Evolutionary conservation across 2,113 vertebrate species (phyloP).

Genomic region (Sciurus niger): DNA sequence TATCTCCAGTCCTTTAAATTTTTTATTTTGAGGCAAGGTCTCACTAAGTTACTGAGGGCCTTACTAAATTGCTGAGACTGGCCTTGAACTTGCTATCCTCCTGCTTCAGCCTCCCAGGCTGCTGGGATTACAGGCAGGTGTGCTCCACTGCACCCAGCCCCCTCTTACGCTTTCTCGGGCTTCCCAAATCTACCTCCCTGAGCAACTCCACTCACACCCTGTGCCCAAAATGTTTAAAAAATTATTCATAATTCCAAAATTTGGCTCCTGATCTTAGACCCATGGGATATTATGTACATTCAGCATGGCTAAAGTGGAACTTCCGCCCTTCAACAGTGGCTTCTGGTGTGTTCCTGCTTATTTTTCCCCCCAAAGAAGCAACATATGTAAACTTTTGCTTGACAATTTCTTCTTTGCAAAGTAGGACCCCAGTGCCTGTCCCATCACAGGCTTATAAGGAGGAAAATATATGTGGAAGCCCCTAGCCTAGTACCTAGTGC

Average conservation of each 20-base stretch:
- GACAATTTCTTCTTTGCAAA: constrained; percentile 20
- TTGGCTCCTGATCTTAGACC: background rate
- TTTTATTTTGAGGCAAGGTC: too few species aligned
- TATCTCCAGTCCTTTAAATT: too few species aligned
- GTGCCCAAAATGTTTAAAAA: background rate
- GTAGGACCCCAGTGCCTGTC: background rate
- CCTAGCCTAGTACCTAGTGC: background rate
- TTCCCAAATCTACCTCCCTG: background rate
- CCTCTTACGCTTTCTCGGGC: background rate
- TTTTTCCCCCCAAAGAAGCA: background rate
- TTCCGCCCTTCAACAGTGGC: background rate
- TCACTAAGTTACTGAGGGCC: too few species aligned
- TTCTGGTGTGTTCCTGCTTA: background rate
- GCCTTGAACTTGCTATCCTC: too few species aligned
- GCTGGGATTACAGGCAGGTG: too few species aligned
- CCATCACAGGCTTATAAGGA: background rate
- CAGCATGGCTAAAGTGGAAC: background rate
- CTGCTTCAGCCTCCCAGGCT: too few species aligned
- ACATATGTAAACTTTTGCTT: background rate
- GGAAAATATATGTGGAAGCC: background rate
- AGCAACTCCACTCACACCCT: background rate
- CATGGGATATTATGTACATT: background rate
- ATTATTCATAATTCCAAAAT: background rate
- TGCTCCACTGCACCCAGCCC: too few species aligned
- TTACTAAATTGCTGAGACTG: too few species aligned